phyloP scores from a whole-genome alignment of 2,888 invertebrate species.

The Pheosia tremula region DNA sequence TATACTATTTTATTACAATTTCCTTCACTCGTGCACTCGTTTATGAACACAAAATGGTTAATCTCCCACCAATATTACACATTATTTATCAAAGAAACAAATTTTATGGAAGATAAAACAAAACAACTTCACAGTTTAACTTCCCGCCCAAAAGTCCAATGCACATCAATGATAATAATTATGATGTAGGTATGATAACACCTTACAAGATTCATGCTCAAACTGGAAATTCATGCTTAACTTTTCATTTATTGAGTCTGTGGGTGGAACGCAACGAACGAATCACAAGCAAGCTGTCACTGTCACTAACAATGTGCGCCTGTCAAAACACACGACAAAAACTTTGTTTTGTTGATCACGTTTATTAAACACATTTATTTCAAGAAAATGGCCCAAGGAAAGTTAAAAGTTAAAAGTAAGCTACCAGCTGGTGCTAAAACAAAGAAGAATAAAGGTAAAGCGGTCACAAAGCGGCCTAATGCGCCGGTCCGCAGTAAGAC shows the following conservation, averaged over 20 bases:
- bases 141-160: too few species aligned
- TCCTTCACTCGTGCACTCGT: too few species aligned
- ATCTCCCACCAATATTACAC: too few species aligned
- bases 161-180: too few species aligned
- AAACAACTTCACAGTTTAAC: too few species aligned
- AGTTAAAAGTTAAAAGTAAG: conserved; percentile 87
- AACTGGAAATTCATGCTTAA: too few species aligned
- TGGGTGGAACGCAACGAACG: not conserved
- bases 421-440: conserved; percentile 82
- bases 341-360: not conserved
- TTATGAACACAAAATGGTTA: too few species aligned
- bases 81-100: too few species aligned
- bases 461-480: conserved; percentile 85
- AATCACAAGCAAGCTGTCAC: not conserved
- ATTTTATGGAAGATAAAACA: too few species aligned
- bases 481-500: conserved; percentile 87
- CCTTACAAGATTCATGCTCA: not conserved
- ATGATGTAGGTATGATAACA: too few species aligned
- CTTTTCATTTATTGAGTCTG: not conserved
- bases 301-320: conserved; percentile 1
- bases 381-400: conserved; percentile 87
- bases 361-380: not conserved
- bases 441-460: conserved; percentile 80
- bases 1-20: too few species aligned
- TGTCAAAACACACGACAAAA: not conserved